phyloP scores from a whole-genome alignment of 2,113 vertebrate species.

The Thunnus maccoyii region DNA sequence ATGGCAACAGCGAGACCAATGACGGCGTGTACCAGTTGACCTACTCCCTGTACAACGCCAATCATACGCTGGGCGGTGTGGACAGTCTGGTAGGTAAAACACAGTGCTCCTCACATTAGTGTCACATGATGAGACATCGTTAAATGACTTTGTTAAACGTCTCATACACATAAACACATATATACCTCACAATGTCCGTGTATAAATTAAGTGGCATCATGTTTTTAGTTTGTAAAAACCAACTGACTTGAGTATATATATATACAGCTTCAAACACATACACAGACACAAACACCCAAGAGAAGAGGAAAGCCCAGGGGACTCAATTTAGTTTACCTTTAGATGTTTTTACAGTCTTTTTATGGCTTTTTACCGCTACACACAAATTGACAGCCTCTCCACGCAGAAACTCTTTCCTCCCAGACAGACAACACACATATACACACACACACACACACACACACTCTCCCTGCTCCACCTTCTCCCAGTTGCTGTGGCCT shows the following conservation, averaged over 20 bases:
- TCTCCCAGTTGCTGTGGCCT: conserved; percentile 21
- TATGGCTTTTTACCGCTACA: conserved; percentile 51
- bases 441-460: conserved; percentile 2
- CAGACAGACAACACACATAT: conserved; percentile 18
- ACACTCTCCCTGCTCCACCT: conserved; percentile 4
- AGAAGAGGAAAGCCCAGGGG: conserved; percentile 43
- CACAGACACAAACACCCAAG: conserved; percentile 6
- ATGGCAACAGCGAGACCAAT: conserved; percentile 97
- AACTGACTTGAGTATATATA: neutral
- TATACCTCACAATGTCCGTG: neutral
- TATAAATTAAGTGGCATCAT: neutral
- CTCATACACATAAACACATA: neutral
- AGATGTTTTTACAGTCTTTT: conserved; percentile 57
- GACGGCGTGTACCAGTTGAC: conserved; percentile 95
- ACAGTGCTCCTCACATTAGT: neutral
- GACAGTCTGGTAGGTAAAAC: conserved; percentile 90
- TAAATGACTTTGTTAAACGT: neutral
- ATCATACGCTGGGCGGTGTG: conserved; percentile 93
- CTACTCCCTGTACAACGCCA: conserved; percentile 94
- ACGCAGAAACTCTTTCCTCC: conserved; percentile 13
- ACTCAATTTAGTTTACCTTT: conserved; percentile 49
- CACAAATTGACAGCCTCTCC: conserved; percentile 54
- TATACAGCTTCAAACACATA: neutral
- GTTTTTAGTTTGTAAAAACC: neutral
- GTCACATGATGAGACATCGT: neutral